Evolutionary conservation across 92 coral and sea anemone species (phyloP), one percentile per base, ranked within the genome.

Genomic region (Umimayanthus kanabou): DNA sequence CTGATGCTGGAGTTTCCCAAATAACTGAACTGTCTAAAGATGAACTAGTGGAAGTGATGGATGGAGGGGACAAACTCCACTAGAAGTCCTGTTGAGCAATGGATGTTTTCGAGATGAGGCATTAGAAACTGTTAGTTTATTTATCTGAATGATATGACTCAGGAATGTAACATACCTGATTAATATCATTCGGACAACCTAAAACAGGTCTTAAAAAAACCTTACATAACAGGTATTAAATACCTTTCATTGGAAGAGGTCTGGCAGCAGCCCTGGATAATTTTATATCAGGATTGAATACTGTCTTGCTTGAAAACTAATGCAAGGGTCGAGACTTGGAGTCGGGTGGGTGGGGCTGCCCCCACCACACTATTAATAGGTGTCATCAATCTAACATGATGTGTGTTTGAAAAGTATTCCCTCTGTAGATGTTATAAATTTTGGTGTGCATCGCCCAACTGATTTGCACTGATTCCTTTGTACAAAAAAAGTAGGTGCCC

Each of bases 351-450:
- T 76, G 16, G 80, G 37, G 57, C 30, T 57, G 8, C 58, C 53
- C 80, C 58, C 80, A 76, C 53, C 80, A 40, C 80, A 76, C 55
- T 76, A 33, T 33, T 33, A 76, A 39, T 15, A 76, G 53, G n/a
- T 76, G 80, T 42, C 80, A 76, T 76, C 80, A 76, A 76, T 76
- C 30, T 76, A 57, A 76, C 80, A 39, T 76, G 80, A 76, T 76
- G 55, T 76, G 80, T 42, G 33, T 40, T 39, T 58, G 58, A 76
- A 74, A 76, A 76, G 53, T 42, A 76, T 76, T 76, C 80, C 55
- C 55, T 76, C 28, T 76, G 80, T 76, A 76, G 57, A 42, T 76
- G 57, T 76, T 76, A 76, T n/a, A n/a, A n/a, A 13, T 0, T 42
- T 76, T 10, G 80, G 80, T 39, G 26, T 76, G 80, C 57, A 76